Evolutionary conservation across 2,888 invertebrate species (phyloP), one percentile per base, ranked within the genome.

Genomic region (Melangyna quadrimaculata): DNA sequence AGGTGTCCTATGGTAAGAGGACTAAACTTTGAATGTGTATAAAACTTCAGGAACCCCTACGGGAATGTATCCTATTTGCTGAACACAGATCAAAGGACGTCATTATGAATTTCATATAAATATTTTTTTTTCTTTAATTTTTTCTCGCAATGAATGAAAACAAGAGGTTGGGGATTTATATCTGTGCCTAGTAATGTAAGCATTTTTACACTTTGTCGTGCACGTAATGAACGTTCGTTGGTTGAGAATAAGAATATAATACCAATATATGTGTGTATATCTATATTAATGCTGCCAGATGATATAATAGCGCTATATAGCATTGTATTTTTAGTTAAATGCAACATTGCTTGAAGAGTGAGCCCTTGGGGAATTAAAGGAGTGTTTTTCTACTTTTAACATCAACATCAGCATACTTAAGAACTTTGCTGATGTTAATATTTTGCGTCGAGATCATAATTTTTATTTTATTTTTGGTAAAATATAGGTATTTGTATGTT

Each of bases 21-120:
- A 71, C 37, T n/a, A 70, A 67, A 73, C 53, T 67, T 19, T 63
- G 63, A 57, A 65, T 70, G 53, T 43, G 53, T 61, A 75, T 71
- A 71, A 32, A 71, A 43, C 63, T 71, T n/a, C 22, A 72, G 53
- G 53, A 69, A 81, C 71, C 81, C 86, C 86, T 81, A 81, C 77
- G 86, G 86, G 73, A 75, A 78, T 72, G 86, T 86, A 78, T 81
- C 72, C 81, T 73, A 86, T 86, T 81, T 81, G 77, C 43, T 72
- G 81, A 69, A 29, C 65, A 72, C 77, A 86, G 86, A 86, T 86
- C 86, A 86, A 86, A 86, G 81, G 86, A 86, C 73, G 86, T 86
- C 86, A 86, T 86, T 86, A 86, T 73, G 77, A 77, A 81, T 86
- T 77, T 77, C 67, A 73, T 78, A 61, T 73, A 69, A 53, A 70